These are phyloP conservation scores for Penaeus monodon DNA, from an alignment of 2,888 invertebrate species.

Conservation along the genomic window DNA sequence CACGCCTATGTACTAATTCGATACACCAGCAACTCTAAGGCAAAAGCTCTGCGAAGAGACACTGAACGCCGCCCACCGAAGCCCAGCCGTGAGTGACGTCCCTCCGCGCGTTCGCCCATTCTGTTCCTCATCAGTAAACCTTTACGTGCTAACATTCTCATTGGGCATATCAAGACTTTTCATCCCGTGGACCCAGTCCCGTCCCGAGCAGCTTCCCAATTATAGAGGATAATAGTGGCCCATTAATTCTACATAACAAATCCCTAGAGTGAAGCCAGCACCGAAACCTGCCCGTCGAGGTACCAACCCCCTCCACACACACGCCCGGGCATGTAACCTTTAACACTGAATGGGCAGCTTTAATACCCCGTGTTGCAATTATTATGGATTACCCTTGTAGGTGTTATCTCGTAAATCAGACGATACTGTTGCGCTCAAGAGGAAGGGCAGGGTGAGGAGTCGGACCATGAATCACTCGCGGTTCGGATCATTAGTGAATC, in stretches of 20 bases:
- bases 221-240: slow-evolving; percentile 26
- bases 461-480: slow-evolving; percentile 36
- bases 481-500: slow-evolving; percentile 38
- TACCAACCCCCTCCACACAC: slow-evolving; percentile 1
- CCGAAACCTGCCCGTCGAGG: slow-evolving; percentile 5
- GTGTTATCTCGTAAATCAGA: slow-evolving; percentile 48
- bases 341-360: slow-evolving; percentile 28
- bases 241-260: slow-evolving; percentile 33
- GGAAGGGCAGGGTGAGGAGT: slow-evolving; percentile 4
- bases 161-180: neutral
- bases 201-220: slow-evolving; percentile 9
- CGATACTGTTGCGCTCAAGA: slow-evolving; percentile 30
- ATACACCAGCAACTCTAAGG: too few relatives aligned
- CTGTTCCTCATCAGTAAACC: too few relatives aligned
- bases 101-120: neutral
- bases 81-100: too few relatives aligned
- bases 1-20: too few relatives aligned
- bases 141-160: too few relatives aligned
- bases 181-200: neutral
- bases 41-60: neutral
- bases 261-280: neutral
- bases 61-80: neutral
- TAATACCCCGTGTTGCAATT: slow-evolving; percentile 41
- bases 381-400: slow-evolving; percentile 48
- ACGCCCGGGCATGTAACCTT: slow-evolving; percentile 5